A percentile compares a stretch with the other conserved stretches of the same genome.
Conservation (phyloP, 2,888 invertebrate species). For the Tinea pellionella region DNA sequence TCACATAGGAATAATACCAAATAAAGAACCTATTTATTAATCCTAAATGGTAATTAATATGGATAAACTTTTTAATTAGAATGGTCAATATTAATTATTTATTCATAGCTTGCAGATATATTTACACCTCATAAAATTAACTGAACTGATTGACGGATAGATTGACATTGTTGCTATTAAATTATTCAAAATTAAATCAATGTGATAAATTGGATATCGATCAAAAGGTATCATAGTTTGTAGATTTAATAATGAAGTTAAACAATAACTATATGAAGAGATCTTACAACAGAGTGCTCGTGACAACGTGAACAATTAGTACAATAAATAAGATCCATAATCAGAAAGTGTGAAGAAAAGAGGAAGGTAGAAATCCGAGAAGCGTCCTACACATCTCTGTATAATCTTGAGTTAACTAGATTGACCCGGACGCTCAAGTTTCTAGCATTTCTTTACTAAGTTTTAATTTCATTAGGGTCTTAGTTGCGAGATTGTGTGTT, state of each 20-base stretch:
- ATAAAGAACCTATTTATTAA: too few species aligned
- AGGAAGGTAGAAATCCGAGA: slow-evolving; percentile 13
- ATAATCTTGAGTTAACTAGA: slow-evolving; percentile 13
- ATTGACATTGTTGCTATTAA: not conserved
- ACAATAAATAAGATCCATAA: not conserved
- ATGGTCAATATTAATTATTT: slow-evolving; percentile 1
- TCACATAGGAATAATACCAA: too few species aligned
- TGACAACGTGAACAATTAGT: not conserved
- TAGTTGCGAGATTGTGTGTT: slow-evolving; percentile 12
- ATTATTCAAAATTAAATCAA: not conserved
- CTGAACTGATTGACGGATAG: not conserved
- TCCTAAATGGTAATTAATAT: not conserved
- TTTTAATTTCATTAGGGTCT: slow-evolving; percentile 42
- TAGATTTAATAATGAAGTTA: not conserved
- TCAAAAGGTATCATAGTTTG: not conserved
- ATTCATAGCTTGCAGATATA: not conserved
- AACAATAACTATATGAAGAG: not conserved
- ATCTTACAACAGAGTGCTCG: not conserved
- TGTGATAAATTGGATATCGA: not conserved
- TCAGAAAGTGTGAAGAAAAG: slow-evolving; percentile 13
- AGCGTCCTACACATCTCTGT: slow-evolving; percentile 2
- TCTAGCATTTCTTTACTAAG: slow-evolving; percentile 29
- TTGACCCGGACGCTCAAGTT: slow-evolving; percentile 27
- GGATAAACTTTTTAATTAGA: not conserved
- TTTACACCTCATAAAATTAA: slow-evolving; percentile 3